Conservation (phyloP, 1,140 invertebrate genomes). For the Diplogasteroides magnus region DNA sequence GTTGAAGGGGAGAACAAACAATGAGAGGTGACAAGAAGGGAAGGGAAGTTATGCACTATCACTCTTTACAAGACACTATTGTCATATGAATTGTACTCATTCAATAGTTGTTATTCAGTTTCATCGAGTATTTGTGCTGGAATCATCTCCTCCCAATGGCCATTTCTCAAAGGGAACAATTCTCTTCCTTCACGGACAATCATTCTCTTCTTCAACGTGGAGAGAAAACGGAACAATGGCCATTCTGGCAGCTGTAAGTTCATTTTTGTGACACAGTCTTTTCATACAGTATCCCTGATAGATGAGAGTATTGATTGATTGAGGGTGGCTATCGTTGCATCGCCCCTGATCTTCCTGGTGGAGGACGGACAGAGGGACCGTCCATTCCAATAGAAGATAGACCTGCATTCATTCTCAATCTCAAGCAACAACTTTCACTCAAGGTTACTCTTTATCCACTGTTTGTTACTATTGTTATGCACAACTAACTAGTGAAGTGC, state of each 20-base stretch:
- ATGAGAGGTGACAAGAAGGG: too few species aligned
- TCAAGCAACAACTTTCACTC: slow-evolving; percentile 14
- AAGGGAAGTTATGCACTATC: too few species aligned
- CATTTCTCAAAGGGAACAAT: slow-evolving; percentile 31
- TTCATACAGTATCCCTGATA: not conserved
- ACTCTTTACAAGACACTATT: too few species aligned
- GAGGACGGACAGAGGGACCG: slow-evolving; percentile 18
- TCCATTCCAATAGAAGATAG: slow-evolving; percentile 20
- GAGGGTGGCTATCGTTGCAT: slow-evolving; percentile 25
- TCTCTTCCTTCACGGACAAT: slow-evolving; percentile 31
- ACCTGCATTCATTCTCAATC: slow-evolving; percentile 17
- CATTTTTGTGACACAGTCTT: slow-evolving; percentile 12
- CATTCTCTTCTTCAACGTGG: slow-evolving; percentile 31
- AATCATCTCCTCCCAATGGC: slow-evolving; percentile 18
- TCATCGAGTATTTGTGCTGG: slow-evolving; percentile 23
- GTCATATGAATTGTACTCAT: too few species aligned
- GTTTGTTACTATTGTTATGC: not conserved
- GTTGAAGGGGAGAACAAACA: too few species aligned
- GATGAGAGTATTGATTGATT: not conserved
- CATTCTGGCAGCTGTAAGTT: not conserved
- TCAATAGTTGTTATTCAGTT: slow-evolving; percentile 12
- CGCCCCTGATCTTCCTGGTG: slow-evolving; percentile 28
- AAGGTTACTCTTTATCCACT: slow-evolving; percentile 6
- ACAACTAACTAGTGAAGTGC: too few species aligned
- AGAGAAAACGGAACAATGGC: slow-evolving; percentile 14